Base-by-base conservation (phyloP, 1,140 invertebrate species). In the Trichomalopsis sarcophagae region DNA sequence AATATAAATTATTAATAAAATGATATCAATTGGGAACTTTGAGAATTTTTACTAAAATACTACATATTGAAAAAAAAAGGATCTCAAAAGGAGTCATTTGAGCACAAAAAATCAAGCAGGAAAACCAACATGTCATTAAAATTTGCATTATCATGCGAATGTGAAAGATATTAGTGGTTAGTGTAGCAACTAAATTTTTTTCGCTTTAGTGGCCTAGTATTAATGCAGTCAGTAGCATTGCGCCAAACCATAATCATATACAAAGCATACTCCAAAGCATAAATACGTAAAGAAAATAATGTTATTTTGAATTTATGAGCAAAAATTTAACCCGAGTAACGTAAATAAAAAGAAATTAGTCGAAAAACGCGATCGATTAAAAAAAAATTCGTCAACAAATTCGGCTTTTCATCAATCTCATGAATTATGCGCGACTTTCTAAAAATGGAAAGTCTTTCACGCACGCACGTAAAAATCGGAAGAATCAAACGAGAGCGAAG, bases 401-500 rank as follows among this genome's bases (percentile, higher is more conserved):
- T 66, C 62, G 2, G 23, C 47, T 76, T 76, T 75, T 66, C 55
- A 73, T 69, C n/a, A 23, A 47, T 40, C 21, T 81, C 17, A 69
- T 68, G 33, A 76, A 76, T 81, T 81, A 84, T 81, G 47, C 55
- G 78, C 11, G 33, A 83, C 85, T 86, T 86, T 86, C 85, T 86
- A 86, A 86, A 86, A 86, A 80, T 82, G 85, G 74, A 82, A 86
- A 82, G 81, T 74, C 21, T 74, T 80, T 66, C 55, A 44, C 17
- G n/a, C 23, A 33, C 21, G n/a, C 6, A 7, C 2, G 5, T 69
- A 36, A 81, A 81, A 50, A 4, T 21, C 73, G 30, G 0, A 55
- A 71, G 62, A 68, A 47, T 68, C 0, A 73, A 81, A 81, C 44
- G 21, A 71, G 14, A 66, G 36, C 23, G 7, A 44, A 44, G 55